Conservation (phyloP, 2,113 vertebrate species). For the Xiphorhynchus elegans region DNA sequence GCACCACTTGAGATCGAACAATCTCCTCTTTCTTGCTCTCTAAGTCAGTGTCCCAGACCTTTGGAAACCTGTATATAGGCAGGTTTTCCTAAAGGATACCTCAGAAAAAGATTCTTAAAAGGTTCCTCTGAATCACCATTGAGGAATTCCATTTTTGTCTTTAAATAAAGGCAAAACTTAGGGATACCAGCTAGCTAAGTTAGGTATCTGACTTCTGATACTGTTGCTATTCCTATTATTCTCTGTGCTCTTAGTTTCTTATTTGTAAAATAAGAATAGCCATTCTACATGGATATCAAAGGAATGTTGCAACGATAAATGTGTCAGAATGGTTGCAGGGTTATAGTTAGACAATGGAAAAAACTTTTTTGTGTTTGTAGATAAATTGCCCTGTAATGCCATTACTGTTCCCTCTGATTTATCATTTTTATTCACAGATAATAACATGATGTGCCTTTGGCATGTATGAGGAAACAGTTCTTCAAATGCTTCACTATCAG, state of each 20-base stretch:
- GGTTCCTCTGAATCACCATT: not conserved
- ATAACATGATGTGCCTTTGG: not conserved
- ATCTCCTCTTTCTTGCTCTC: not conserved
- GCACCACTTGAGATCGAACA: not conserved
- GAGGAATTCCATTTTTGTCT: not conserved
- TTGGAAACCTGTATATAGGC: not conserved
- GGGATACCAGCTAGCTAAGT: not conserved
- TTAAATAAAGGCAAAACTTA: not conserved
- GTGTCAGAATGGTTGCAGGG: not conserved
- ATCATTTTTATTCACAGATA: not conserved
- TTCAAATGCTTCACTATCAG: not conserved
- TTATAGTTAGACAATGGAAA: not conserved
- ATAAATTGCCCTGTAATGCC: not conserved
- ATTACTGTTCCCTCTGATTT: not conserved
- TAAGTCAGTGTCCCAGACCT: not conserved
- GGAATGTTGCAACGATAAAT: not conserved
- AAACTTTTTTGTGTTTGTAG: not conserved
- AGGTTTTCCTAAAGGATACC: not conserved
- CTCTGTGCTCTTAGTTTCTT: not conserved
- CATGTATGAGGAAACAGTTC: not conserved
- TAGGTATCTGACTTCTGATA: not conserved
- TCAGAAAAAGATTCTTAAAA: not conserved
- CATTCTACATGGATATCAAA: not conserved
- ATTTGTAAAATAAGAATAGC: not conserved
- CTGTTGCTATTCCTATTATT: not conserved